Evolutionary conservation across 1,140 invertebrate genomes (phyloP), one percentile per base, ranked within the genome.

Genomic region (Sarcophaga bullata): DNA sequence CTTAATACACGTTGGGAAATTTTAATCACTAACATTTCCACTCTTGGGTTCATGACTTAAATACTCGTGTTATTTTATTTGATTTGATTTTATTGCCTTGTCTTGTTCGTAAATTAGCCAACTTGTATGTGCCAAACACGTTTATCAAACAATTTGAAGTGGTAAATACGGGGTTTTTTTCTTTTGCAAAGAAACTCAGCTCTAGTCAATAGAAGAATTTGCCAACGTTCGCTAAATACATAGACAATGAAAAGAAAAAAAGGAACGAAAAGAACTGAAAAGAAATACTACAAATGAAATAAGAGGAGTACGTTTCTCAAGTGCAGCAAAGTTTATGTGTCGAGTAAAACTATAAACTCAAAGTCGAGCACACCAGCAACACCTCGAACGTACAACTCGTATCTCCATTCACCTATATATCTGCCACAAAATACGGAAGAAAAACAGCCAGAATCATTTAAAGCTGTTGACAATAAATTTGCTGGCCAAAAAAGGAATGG

Each of bases 81-180:
- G 25, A 37, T 37, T 37, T 37, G 13, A 52, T 58, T 58, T 68
- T 9, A 68, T 6, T 68, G 19, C 13, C 54, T 58, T 13, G 17
- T 68, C 8, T n/a, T 68, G 8, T 68, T 17, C 15, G 6, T 78
- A 49, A 78, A 78, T 78, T 78, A 78, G 75, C 75, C 75, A 78
- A 78, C 75, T 78, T 19, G 17, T 50, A 78, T 78, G 75, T 78
- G 75, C 75, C 75, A 78, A 78, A 78, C 75, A 78, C 75, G 75
- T 78, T 78, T 78, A 78, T 78, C 75, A 78, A 78, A 78, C 75
- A 78, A 50, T 78, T 78, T 50, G 15, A 78, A 78, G 75, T 78
- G 75, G 75, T 17, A 78, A 78, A 78, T 78, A 78, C 75, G 19
- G 62, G 25, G 4, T 37, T 25, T 25, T 72, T 6, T 25, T 10